Percentiles rank a stretch among this genome's conserved stretches.
Conservation (phyloP, 2,888 invertebrate species). For the Agrypnus murinus region DNA sequence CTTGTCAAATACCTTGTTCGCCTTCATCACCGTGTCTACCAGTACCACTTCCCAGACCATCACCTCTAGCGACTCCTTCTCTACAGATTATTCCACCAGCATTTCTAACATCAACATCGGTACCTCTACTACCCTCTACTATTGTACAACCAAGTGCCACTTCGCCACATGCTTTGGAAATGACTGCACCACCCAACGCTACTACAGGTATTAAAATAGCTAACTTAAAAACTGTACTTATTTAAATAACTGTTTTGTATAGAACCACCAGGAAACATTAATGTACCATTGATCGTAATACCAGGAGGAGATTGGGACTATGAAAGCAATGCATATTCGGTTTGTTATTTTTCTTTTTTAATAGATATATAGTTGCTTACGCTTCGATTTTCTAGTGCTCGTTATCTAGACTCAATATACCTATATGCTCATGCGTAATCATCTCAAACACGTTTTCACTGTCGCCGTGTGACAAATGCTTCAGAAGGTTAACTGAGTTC, state of each 20-base stretch:
- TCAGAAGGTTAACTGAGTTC: not conserved
- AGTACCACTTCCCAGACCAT: not conserved
- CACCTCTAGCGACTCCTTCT: not conserved
- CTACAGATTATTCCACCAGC: constrained; percentile 22
- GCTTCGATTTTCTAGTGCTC: constrained; percentile 8
- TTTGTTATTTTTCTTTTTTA: not conserved
- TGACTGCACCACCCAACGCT: too few species aligned
- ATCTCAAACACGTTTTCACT: not conserved
- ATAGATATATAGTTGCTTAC: not conserved
- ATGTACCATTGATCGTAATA: too few species aligned
- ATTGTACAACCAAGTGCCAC: too few species aligned
- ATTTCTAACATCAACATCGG: constrained; percentile 28
- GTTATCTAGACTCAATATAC: not conserved
- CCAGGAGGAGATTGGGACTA: too few species aligned
- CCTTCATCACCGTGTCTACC: constrained; percentile 11
- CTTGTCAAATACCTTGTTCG: not conserved
- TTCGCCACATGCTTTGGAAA: too few species aligned
- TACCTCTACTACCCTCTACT: not conserved
- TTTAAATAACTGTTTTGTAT: too few species aligned
- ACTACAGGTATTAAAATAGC: not conserved
- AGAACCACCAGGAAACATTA: too few species aligned
- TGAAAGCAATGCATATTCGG: constrained; percentile 25
- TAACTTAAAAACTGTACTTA: constrained; percentile 24
- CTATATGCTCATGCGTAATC: constrained; percentile 2
- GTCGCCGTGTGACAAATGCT: not conserved